Conservation (phyloP, 2,797 vertebrate genomes). For the Coluber constrictor region DNA sequence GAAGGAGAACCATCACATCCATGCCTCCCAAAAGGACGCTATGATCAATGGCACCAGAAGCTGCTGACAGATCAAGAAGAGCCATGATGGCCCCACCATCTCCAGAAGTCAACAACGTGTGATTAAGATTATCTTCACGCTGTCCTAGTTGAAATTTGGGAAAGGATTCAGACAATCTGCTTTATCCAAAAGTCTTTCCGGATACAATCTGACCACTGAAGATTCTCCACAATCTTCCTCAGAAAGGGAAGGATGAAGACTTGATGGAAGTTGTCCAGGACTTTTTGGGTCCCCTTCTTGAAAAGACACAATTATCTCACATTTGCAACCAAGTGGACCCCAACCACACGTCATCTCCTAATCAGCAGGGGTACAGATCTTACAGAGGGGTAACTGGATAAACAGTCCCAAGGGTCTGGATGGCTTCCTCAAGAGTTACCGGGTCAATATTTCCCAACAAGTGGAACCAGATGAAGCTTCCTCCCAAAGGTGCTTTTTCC, state of each 20-base stretch:
- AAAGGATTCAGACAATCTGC: neutral
- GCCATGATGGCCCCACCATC: neutral
- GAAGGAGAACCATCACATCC: neutral
- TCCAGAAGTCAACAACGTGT: neutral
- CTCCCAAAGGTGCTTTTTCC: no score
- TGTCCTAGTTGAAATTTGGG: neutral
- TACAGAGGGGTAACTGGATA: neutral
- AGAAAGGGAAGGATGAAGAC: neutral
- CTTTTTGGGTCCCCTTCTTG: neutral
- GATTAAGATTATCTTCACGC: neutral
- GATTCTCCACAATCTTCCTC: neutral
- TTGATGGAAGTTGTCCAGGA: neutral
- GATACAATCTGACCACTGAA: neutral
- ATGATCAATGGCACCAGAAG: neutral
- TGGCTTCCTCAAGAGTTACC: neutral
- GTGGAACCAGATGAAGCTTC: neutral
- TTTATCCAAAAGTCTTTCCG: neutral
- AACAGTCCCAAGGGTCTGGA: neutral
- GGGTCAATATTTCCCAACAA: neutral
- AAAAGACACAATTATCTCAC: neutral
- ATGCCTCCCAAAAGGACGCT: neutral
- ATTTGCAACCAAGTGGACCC: neutral
- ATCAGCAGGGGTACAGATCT: neutral
- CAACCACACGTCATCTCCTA: neutral
- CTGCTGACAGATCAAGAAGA: neutral